Conservation (phyloP, 2,888 invertebrate genomes). For the Nomada hirtipes region DNA sequence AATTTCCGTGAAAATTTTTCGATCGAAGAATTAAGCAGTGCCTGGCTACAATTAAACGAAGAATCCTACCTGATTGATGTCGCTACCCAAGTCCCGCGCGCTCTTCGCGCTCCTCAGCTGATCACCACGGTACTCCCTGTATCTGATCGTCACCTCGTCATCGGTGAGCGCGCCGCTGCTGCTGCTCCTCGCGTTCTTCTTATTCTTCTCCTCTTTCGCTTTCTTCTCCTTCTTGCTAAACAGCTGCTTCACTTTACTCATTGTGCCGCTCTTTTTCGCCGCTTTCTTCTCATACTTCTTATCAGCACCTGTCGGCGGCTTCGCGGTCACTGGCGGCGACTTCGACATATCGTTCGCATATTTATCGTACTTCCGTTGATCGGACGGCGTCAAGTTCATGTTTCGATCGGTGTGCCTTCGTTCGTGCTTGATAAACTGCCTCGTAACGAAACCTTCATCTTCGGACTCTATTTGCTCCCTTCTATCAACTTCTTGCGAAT, state of each 20-base stretch:
- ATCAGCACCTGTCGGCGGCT: slow-evolving; percentile 80
- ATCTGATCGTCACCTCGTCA: slow-evolving; percentile 82
- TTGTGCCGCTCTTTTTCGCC: slow-evolving; percentile 81
- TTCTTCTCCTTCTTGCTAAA: slow-evolving; percentile 91
- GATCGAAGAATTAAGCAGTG: no score
- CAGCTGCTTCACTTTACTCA: slow-evolving; percentile 89
- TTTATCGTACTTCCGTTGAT: slow-evolving; percentile 78
- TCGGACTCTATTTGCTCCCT: slow-evolving; percentile 86
- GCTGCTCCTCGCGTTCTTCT: slow-evolving; percentile 73
- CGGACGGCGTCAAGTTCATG: slow-evolving; percentile 80
- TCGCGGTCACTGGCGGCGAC: slow-evolving; percentile 75
- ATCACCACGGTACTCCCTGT: slow-evolving; percentile 81
- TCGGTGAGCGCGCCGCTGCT: slow-evolving; percentile 81
- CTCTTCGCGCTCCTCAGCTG: slow-evolving; percentile 81
- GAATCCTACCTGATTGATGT: slow-evolving; percentile 80
- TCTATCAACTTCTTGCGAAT: slow-evolving; percentile 85
- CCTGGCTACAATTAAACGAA: neutral
- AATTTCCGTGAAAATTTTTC: no score
- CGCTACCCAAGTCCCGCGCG: slow-evolving; percentile 80
- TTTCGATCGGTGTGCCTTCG: slow-evolving; percentile 90
- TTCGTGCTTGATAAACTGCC: slow-evolving; percentile 90
- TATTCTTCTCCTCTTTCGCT: slow-evolving; percentile 86
- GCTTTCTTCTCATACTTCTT: slow-evolving; percentile 82
- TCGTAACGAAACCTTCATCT: slow-evolving; percentile 90
- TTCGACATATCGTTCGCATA: slow-evolving; percentile 72